Evolutionary conservation across 2,113 vertebrate species (phyloP).

Genomic region (Carlito syrichta): DNA sequence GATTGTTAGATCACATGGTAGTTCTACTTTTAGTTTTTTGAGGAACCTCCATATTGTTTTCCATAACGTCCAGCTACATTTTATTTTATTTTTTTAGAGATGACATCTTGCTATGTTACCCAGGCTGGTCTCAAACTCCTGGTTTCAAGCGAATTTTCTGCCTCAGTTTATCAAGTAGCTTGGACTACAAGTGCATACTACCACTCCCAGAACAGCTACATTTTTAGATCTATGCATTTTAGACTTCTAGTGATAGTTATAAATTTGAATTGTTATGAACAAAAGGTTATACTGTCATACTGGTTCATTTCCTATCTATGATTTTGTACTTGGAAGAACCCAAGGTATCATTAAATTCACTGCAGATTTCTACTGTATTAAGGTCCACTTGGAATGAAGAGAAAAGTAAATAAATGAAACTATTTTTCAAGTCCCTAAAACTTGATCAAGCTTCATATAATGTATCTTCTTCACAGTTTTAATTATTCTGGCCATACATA

Average conservation of each 20-base stretch:
- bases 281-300: background rate
- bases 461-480: background rate
- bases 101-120: background rate
- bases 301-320: background rate
- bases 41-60: background rate
- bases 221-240: background rate
- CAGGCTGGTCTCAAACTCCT: background rate
- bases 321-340: background rate
- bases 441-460: background rate
- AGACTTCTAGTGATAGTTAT: background rate
- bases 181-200: background rate
- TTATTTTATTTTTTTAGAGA: background rate
- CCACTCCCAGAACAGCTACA: background rate
- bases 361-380: background rate
- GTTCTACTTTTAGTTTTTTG: background rate
- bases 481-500: background rate
- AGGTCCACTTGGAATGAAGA: background rate
- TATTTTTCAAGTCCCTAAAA: conserved; percentile 13
- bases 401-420: background rate
- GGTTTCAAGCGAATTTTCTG: background rate
- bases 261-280: background rate
- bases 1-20: background rate
- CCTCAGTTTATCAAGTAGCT: background rate
- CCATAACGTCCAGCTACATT: background rate
- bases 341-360: background rate